Base-by-base conservation (phyloP, 2,888 invertebrate species). In the Drosophila barbarae region DNA sequence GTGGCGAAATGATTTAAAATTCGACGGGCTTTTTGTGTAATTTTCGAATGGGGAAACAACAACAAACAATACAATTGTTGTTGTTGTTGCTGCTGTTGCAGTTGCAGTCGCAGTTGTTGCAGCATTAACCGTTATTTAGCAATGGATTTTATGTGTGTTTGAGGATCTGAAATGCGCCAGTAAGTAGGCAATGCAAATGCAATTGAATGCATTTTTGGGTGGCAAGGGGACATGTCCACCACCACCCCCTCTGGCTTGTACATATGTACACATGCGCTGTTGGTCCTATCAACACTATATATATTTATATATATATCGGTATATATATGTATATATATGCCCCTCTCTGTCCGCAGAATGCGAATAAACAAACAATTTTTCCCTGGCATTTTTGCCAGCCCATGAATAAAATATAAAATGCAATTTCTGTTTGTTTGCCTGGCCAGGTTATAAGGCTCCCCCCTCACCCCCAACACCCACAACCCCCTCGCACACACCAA, bases 361-460 rank as follows among this genome's bases (percentile, higher is more conserved):
- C 61, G 42, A 63, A 50, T 60, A 50, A 63, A 63, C 42, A 63
- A 60, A 35, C 21, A 50, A 47, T 47, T 47, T 49, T 44, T 44
- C 26, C 35, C n/a, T 36, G 18, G 26, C 34, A 26, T 63, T 52
- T 67, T 52, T 51, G 35, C 64, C 41, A 12, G 39, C 56, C 32
- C 63, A 57, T 59, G 58, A 69, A 81, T 85, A 77, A 85, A 81
- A 84, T 85, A 85, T 85, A 72, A 75, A 81, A 74, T 74, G 75
- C 65, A 84, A 75, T 81, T 85, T 72, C 56, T 54, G 64, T 69
- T 69, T 59, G 66, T 52, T 66, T 69, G 61, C 26, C 36, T 23
- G 28, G 28, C 54, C 54, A 54, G 54, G 54, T 54, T 60, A 34
- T 65, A 21, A 10, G 15, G 47, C 47, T 12, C 1, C 39, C 6